A percentile compares a stretch with the other conserved stretches of the same genome.
phyloP scores from a whole-genome alignment of 2,888 invertebrate species.

The Villa cingulata region DNA sequence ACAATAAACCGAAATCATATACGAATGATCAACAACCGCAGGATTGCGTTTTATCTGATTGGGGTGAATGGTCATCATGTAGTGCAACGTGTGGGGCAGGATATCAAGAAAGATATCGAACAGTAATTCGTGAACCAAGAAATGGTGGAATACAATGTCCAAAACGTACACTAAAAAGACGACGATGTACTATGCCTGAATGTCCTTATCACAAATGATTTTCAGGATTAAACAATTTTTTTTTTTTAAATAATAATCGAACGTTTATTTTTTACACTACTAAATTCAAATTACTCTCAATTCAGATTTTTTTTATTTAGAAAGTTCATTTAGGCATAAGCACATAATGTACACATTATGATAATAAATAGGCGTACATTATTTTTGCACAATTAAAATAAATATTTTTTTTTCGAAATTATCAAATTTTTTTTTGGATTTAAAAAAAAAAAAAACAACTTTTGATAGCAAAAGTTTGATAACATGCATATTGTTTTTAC shows the following conservation, averaged over 20 bases:
- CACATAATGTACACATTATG: too few relatives aligned
- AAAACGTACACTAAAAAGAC: conserved; percentile 27
- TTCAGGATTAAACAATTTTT: background rate
- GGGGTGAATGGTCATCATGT: conserved; percentile 76
- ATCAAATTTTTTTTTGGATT: too few relatives aligned
- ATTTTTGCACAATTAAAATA: too few relatives aligned
- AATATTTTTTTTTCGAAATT: too few relatives aligned
- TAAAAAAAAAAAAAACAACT: too few relatives aligned
- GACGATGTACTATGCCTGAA: conserved; percentile 28
- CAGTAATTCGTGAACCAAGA: conserved; percentile 25
- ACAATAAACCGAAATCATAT: background rate
- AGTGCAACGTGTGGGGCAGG: conserved; percentile 68
- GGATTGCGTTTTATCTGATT: conserved; percentile 60
- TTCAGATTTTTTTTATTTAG: too few relatives aligned
- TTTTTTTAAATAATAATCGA: background rate
- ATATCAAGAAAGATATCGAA: conserved; percentile 43
- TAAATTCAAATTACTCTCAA: too few relatives aligned
- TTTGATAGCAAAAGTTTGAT: too few relatives aligned
- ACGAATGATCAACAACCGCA: conserved; percentile 15
- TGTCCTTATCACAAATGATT: conserved; percentile 17
- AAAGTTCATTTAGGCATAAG: too few relatives aligned
- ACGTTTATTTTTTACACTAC: too few relatives aligned
- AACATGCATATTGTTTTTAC: too few relatives aligned
- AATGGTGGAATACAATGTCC: conserved; percentile 29
- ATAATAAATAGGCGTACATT: too few relatives aligned